Base-by-base conservation (phyloP, 30 jellyfish, hydroid and myxozoan species). In the Hydractinia echinata region DNA sequence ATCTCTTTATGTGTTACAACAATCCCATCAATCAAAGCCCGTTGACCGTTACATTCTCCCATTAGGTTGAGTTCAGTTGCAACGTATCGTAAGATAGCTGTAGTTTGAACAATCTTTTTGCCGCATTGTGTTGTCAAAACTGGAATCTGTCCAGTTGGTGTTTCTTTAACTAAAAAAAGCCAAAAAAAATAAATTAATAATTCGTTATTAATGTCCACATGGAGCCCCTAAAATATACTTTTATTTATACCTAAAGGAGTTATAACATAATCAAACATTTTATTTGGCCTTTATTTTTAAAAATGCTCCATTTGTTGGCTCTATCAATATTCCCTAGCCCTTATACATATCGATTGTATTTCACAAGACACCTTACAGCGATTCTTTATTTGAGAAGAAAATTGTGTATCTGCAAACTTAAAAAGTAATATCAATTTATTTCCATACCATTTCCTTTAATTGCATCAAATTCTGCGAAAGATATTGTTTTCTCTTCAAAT, bases 1-100 rank as follows among this genome's bases (percentile, higher is more conserved):
- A 71, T 6, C 61, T 71, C 81, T 19, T 71, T 71, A 8, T n/a
- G n/a, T 19, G 81, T 20, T 20, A n/a, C 81, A 50, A 71, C 51
- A 0, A 50, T 19, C 9, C 39, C 39, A 71, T 71, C 81, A 71
- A 71, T 71, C 44, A 71, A n/a, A 20, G 81, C 81, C 5, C 61
- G 81, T 71, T 71, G 60, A 19, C 39, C 81, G 67, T 71, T 71
- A 4, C 61, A 20, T 71, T 71, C 61, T 4, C 81, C 81, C 18
- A n/a, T 19, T n/a, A 71, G 6, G n/a, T 71, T 71, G 18, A 71
- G 51, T 60, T 71, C 81, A 52, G 30, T 71, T 19, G 81, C 81
- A 6, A 71, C 52, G 81, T 71, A 71, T 71, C 81, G 9, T 15
- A 71, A 19, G 66, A 71, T 71, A 52, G 81, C 81, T 8, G 55